Evolutionary conservation across 2,888 invertebrate genomes (phyloP), one percentile per base, ranked within the genome.

Genomic region (Drosophila koepferae): DNA sequence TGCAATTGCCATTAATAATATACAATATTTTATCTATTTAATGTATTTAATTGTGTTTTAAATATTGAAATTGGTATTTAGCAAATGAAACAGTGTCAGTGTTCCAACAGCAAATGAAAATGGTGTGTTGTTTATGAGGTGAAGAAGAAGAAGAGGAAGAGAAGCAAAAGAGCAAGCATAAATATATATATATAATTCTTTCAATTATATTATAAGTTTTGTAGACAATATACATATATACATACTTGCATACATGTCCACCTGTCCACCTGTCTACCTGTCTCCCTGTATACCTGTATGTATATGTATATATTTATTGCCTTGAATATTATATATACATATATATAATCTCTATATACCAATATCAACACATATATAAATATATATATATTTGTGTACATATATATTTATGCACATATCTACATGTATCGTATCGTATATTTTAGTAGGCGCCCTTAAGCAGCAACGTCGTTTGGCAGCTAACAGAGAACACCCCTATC

Each of bases 401-500:
- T 71, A 64, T 90, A 18, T 61, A 56, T 77, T 63, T 77, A 74
- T 77, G 64, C 72, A 78, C 65, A 77, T 77, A 82, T 77, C 73
- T 79, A 70, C 56, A 86, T 89, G 82, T 83, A 90, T 90, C 84
- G 86, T 88, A 89, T 87, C 90, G 82, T 89, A 86, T 91, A 91
- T 91, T 91, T 84, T 93, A 93, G 91, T 93, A 93, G 93, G 93
- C 90, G 93, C 93, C 91, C 87, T 93, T 90, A 93, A 93, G 94
- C 95, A 94, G 95, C 95, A 95, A 95, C 97, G 97, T 97, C 96
- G 97, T 96, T 95, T 96, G 96, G 94, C 95, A 96, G 94, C 95
- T 95, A 92, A 91, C 90, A 92, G 98, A 96, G 98, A 98, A 95
- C 98, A 98, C 96, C 98, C 98, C 94, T 98, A 98, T 96, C 98